These are phyloP conservation scores for Phoenicopterus ruber DNA, from an alignment of 2,113 vertebrate species.

Conservation along the genomic window DNA sequence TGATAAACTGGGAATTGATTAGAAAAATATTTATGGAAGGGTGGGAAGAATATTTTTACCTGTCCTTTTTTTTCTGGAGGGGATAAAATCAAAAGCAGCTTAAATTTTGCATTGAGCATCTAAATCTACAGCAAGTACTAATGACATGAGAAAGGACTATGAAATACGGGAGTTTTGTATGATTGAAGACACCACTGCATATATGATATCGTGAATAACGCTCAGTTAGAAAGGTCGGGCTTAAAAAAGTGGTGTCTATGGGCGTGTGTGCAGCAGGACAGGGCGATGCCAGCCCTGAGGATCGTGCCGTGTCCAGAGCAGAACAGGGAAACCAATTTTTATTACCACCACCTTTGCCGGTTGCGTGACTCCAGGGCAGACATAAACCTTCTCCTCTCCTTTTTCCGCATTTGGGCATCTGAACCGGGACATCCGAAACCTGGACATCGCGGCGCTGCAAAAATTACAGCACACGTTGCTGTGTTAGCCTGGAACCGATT, in stretches of 20 bases:
- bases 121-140: neutral
- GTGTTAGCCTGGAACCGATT: neutral
- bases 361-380: neutral
- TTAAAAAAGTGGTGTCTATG: neutral
- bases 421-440: neutral
- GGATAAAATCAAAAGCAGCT: neutral
- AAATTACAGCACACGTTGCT: rapidly evolving
- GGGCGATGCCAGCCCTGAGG: neutral
- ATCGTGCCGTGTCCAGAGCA: too few species aligned
- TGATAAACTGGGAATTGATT: neutral
- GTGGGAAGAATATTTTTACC: neutral
- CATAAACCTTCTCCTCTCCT: neutral
- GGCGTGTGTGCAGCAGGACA: too few species aligned
- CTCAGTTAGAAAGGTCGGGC: neutral
- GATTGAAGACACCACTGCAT: neutral
- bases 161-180: neutral
- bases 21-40: neutral
- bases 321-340: too few species aligned
- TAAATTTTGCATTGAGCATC: neutral
- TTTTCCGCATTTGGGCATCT: neutral
- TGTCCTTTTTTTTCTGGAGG: neutral
- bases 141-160: neutral
- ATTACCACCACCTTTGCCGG: neutral
- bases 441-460: rapidly evolving
- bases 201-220: neutral